Base-by-base conservation (phyloP, 1,140 invertebrate species). In the Dendroctonus ponderosae region DNA sequence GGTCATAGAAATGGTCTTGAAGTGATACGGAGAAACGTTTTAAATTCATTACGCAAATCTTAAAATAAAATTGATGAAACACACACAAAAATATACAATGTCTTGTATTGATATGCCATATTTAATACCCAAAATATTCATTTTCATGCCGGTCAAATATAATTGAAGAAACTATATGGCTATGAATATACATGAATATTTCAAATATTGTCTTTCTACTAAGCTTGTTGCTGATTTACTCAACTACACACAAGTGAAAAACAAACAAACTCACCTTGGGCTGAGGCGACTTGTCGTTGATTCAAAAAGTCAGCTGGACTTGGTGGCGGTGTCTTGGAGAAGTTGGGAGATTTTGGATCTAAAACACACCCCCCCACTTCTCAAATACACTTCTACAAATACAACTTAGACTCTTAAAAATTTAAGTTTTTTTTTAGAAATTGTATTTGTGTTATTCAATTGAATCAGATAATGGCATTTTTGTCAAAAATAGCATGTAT, bases 291-390 rank as follows among this genome's bases (percentile, higher is more conserved):
- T 66, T 77, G 74, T 67, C 78, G 75, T 64, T 58, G 70, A 9
- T 78, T 73, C 48, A 78, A 78, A 71, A 83, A 82, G 59, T 83
- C 82, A 42, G 82, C 81, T 53, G 82, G 82, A 66, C 82, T 84
- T 39, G 82, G 81, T 37, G 81, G 82, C 60, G 81, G 82, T 62
- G 82, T 84, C 71, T 81, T 83, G 41, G 79, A 80, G 39, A 81
- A 74, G 69, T 78, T 79, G 37, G 81, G 81, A 46, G 81, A 82
- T 68, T 80, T 76, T 40, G 79, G 72, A 74, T 80, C 80, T 79
- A 69, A 52, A 59, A 62, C 50, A 26, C 65, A 60, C 9, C 26
- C 26, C 1, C 1, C 26, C 26, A 14, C 11, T 51, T 15, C 1
- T 51, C 8, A 15, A 51, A 51, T 14, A 48, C 5, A 0, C 5